Evolutionary conservation across 2,113 vertebrate species (phyloP), one percentile per base, ranked within the genome.

Genomic region (Zapus hudsonius): DNA sequence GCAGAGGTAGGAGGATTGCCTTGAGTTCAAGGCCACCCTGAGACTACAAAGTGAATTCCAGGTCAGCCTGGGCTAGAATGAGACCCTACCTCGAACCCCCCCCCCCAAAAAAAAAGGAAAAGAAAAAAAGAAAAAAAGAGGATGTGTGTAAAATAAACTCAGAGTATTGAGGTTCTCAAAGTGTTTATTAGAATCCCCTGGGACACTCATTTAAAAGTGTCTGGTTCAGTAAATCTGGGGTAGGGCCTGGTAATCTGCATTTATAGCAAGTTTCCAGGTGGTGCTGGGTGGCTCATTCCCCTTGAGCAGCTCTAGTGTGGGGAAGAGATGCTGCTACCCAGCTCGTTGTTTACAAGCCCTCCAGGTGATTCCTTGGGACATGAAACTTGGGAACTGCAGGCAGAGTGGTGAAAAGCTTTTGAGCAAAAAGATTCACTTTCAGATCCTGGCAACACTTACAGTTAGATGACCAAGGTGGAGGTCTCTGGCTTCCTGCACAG

Each of bases 201-300:
- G n/a, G 66, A 22, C 59, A 36, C 27, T 75, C 20, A 83, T 20
- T 75, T 66, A 4, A 36, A 88, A 83, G 55, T 92, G 92, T 91
- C 92, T 66, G 93, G 87, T 87, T 93, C 73, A 78, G 23, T 63
- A 78, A 44, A 66, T 93, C 47, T 93, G 89, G 92, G 93, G 61
- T 33, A 4, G 20, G 66, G 22, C 64, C 70, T 57, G 57, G 67
- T 57, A 63, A 94, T 84, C 86, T 87, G 91, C 44, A 88, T 95
- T 80, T 83, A 57, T 75, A 90, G 87, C 25, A 67, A 83, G 29
- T 85, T 94, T 84, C 72, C 67, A 86, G 79, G 75, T 87, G 79
- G 36, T 66, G 74, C 22, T 72, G 64, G 80, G 64, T 42, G 33
- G 38, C 70, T 33, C 36, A 59, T 29, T 47, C 31, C 0, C 27